Percentiles rank a stretch among this genome's conserved stretches.
These are phyloP conservation scores for Macrophya alboannulata DNA, from an alignment of 2,888 invertebrate genomes.

Conservation along the genomic window DNA sequence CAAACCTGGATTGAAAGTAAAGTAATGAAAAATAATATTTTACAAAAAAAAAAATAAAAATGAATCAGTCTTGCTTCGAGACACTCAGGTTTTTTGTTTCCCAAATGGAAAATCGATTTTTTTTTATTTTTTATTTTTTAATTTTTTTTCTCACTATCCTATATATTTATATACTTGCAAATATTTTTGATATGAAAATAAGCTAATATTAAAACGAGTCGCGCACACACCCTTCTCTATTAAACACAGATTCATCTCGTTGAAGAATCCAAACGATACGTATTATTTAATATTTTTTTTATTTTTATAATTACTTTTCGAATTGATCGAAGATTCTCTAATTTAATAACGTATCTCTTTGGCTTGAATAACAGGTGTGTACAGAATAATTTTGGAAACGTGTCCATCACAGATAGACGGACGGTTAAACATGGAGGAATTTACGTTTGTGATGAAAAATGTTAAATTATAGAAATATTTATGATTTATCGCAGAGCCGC, in stretches of 20 bases:
- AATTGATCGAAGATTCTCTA: background rate
- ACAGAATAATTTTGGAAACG: background rate
- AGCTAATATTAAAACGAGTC: conserved; percentile 31
- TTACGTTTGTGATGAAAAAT: background rate
- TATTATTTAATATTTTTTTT: conserved; percentile 1
- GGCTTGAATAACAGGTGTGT: conserved; percentile 20
- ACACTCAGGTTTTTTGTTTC: conserved; percentile 44
- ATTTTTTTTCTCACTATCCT: conserved; percentile 25
- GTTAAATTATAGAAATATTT: background rate
- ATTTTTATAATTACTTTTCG: background rate
- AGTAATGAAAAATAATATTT: background rate
- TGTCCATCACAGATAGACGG: conserved; percentile 13
- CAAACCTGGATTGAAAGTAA: background rate
- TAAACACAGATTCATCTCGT: background rate
- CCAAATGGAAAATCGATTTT: conserved; percentile 40
- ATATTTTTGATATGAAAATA: conserved; percentile 52
- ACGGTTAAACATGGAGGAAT: conserved; percentile 10
- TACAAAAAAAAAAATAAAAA: conserved; percentile 18
- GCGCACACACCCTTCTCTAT: background rate
- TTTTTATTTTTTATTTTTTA: background rate
- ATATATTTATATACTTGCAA: conserved; percentile 13
- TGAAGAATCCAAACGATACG: background rate
- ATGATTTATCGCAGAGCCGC: background rate
- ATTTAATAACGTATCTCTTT: conserved; percentile 16
- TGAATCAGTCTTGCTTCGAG: conserved; percentile 52